Percentiles rank a stretch among this genome's conserved stretches.
phyloP scores from a whole-genome alignment of 2,888 invertebrate species.

The Lamellibrachia satsuma region DNA sequence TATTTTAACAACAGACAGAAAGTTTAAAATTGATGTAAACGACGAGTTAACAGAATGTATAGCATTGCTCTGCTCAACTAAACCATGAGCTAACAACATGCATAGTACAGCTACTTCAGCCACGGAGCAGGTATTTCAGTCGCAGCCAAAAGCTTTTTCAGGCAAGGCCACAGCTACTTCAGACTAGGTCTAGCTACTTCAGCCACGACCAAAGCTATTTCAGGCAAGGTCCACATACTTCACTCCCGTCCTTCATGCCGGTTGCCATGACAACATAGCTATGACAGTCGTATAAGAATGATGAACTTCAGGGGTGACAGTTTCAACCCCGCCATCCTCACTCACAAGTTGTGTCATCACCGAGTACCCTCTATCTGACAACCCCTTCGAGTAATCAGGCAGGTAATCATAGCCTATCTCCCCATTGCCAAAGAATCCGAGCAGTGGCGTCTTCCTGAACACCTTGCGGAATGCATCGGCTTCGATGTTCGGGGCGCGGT shows the following conservation, averaged over 20 bases:
- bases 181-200: too few relatives aligned
- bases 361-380: background rate
- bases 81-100: too few relatives aligned
- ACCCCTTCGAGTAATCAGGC: conserved; percentile 35
- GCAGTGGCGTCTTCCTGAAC: conserved; percentile 66
- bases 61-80: too few relatives aligned
- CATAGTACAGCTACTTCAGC: background rate
- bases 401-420: conserved; percentile 62
- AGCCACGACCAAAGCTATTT: background rate
- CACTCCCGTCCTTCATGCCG: background rate
- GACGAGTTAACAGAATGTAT: too few relatives aligned
- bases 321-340: conserved; percentile 18
- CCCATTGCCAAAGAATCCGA: conserved; percentile 68
- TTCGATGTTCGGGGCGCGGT: conserved; percentile 62
- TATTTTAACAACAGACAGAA: too few relatives aligned
- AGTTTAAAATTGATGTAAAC: too few relatives aligned
- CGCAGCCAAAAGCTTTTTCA: background rate
- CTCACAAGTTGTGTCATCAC: background rate
- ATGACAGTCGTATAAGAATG: conserved; percentile 42
- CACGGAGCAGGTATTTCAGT: background rate
- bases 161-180: background rate
- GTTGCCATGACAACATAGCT: conserved; percentile 35
- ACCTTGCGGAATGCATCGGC: conserved; percentile 61
- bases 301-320: conserved; percentile 26
- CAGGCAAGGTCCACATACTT: background rate